A percentile compares a stretch with the other conserved stretches of the same genome.
Conservation (phyloP, 2,797 vertebrate species). For the Crossoptilon crossoptilon region DNA sequence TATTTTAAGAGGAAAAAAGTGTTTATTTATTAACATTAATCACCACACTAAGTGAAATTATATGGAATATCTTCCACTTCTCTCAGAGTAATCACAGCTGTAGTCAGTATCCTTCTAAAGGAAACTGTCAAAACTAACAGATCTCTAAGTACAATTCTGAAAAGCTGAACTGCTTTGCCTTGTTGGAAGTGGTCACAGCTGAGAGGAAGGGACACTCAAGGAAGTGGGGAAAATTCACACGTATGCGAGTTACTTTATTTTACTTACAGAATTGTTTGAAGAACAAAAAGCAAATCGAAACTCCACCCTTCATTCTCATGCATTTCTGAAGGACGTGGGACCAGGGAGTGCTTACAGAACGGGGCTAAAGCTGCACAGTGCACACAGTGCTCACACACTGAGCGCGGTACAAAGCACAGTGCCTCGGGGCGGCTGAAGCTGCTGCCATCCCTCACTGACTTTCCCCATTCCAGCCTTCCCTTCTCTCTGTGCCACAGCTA, state of each 20-base stretch:
- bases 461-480: no score
- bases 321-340: neutral
- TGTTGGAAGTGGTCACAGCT: accelerated
- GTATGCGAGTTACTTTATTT: neutral
- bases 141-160: neutral
- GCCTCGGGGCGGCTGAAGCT: no score
- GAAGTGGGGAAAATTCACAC: neutral
- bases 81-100: neutral
- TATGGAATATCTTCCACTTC: neutral
- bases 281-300: neutral
- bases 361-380: no score
- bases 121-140: neutral
- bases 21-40: neutral
- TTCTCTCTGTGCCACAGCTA: neutral
- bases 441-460: no score
- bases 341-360: no score
- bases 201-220: accelerated
- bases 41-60: neutral
- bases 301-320: neutral
- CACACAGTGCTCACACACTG: no score
- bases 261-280: neutral
- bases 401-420: no score
- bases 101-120: neutral
- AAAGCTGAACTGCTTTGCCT: neutral
- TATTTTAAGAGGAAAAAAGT: neutral